Conservation (phyloP, 2,888 invertebrate genomes). For the Willowsia nigromaculata region DNA sequence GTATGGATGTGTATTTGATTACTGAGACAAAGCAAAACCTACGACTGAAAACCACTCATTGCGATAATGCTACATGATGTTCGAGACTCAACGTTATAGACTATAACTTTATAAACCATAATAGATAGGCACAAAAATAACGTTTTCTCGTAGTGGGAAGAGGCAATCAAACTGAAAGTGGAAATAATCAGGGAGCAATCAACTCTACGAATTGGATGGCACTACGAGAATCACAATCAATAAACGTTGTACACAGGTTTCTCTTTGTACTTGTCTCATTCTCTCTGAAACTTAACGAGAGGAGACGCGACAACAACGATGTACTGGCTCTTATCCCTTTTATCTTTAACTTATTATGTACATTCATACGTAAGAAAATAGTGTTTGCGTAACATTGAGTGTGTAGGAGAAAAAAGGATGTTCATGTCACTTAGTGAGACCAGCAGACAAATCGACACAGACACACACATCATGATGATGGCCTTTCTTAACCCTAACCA, state of each 20-base stretch:
- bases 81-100: not conserved
- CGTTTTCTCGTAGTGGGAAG: conserved; percentile 46
- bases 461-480: conserved; percentile 37
- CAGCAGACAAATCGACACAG: conserved; percentile 55
- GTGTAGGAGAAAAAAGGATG: conserved; percentile 18
- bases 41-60: not conserved
- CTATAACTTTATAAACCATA: not conserved
- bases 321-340: not conserved
- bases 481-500: conserved; percentile 26
- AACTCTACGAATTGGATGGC: conserved; percentile 58
- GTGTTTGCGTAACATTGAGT: not conserved
- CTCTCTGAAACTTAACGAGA: not conserved
- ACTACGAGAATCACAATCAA: conserved; percentile 61
- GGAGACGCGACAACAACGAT: not conserved
- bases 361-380: not conserved
- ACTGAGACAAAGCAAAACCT: not conserved
- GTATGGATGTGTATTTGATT: conserved; percentile 12
- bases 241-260: conserved; percentile 6
- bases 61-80: not conserved
- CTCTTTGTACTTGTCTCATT: not conserved
- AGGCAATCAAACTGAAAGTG: conserved; percentile 64
- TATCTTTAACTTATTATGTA: not conserved
- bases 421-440: conserved; percentile 49
- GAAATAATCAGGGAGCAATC: conserved; percentile 67
- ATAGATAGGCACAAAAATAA: conserved; percentile 22